Evolutionary conservation across 2,113 vertebrate genomes (phyloP).

Genomic region (Gallinago media): DNA sequence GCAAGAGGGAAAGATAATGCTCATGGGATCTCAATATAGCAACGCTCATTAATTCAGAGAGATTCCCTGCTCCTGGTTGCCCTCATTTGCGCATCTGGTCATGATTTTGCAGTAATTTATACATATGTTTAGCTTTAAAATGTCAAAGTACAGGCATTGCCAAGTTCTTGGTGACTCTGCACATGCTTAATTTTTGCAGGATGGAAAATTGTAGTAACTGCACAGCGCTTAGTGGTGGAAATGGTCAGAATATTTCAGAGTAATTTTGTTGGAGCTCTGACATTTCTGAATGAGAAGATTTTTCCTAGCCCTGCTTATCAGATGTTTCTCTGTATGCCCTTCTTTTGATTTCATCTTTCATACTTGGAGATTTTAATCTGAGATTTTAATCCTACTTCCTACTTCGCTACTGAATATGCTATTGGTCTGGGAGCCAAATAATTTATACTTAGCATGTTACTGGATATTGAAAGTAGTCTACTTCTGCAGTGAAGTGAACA

Average conservation of each 20-base stretch:
- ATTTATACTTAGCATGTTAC: background rate
- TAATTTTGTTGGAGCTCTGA: background rate
- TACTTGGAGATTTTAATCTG: background rate
- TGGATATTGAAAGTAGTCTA: background rate
- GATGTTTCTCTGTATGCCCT: background rate
- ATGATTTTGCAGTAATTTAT: background rate
- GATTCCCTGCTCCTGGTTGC: background rate
- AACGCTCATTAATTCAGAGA: background rate
- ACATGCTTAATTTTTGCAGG: background rate
- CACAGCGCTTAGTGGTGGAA: background rate
- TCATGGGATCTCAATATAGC: background rate
- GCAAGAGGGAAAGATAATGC: constrained; percentile 79
- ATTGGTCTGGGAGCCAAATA: background rate
- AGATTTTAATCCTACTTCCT: background rate
- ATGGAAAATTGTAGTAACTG: background rate
- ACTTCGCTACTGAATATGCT: background rate
- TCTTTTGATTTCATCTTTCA: background rate
- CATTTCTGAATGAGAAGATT: background rate
- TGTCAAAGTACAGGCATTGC: background rate
- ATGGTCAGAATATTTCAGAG: background rate
- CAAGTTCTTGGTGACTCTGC: background rate
- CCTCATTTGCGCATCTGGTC: background rate
- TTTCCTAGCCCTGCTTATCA: background rate
- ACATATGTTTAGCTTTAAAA: background rate
- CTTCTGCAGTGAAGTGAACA: background rate